A percentile compares a stretch with the other conserved stretches of the same genome.
These are phyloP conservation scores for Nomada hirtipes DNA, from an alignment of 2,888 invertebrate genomes.

Conservation along the genomic window DNA sequence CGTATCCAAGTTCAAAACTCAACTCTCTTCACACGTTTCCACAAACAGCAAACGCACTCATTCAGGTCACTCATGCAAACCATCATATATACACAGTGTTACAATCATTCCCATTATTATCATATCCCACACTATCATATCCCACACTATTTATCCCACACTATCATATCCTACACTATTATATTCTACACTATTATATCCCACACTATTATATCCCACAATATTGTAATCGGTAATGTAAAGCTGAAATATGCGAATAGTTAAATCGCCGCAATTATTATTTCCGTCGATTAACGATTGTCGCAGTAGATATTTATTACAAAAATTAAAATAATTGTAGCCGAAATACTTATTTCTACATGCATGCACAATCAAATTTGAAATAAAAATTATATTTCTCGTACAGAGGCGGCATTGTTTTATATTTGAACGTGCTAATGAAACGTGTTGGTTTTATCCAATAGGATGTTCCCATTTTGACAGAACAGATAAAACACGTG, in stretches of 20 bases:
- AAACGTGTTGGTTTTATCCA: neutral
- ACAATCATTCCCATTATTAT: too few relatives aligned
- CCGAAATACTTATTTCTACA: neutral
- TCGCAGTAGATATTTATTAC: too few relatives aligned
- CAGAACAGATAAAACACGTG: constrained; percentile 11
- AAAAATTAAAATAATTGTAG: neutral
- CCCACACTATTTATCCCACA: too few relatives aligned
- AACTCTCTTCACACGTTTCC: too few relatives aligned
- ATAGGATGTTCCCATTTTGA: constrained; percentile 1
- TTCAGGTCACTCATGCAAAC: too few relatives aligned
- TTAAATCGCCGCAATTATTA: neutral
- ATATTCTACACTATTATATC: too few relatives aligned
- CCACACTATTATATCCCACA: too few relatives aligned
- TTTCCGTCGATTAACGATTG: neutral
- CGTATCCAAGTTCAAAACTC: too few relatives aligned
- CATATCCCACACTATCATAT: too few relatives aligned
- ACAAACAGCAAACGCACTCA: too few relatives aligned
- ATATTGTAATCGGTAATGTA: neutral
- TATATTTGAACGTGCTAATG: neutral
- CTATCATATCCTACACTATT: too few relatives aligned
- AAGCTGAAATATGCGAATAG: neutral
- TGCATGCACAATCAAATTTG: neutral
- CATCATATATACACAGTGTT: too few relatives aligned
- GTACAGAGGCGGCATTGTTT: neutral
- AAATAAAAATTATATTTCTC: neutral